A percentile compares a stretch with the other conserved stretches of the same genome.
phyloP scores from a whole-genome alignment of 2,888 invertebrate genomes.

The Platycnemis pennipes region DNA sequence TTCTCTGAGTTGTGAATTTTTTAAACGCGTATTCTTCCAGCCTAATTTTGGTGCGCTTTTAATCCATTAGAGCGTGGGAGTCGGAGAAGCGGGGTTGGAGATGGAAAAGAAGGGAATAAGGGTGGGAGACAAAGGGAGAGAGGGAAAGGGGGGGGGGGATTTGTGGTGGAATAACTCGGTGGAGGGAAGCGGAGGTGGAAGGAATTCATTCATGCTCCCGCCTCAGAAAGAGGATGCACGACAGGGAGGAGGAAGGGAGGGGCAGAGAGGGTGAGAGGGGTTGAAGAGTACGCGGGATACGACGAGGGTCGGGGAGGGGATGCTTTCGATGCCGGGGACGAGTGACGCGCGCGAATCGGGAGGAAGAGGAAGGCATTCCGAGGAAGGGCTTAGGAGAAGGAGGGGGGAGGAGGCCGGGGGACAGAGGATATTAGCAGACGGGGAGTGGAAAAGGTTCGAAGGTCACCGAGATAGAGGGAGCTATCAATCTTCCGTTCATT shows the following conservation, averaged over 20 bases:
- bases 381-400: too few species aligned
- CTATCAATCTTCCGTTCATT: background rate
- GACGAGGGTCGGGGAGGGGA: too few species aligned
- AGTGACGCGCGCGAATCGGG: too few species aligned
- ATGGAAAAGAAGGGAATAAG: background rate
- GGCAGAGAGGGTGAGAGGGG: background rate
- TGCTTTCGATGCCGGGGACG: too few species aligned
- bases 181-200: background rate
- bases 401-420: too few species aligned
- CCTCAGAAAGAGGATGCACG: background rate
- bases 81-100: background rate
- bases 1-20: background rate
- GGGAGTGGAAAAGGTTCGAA: background rate
- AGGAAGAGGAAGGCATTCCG: too few species aligned
- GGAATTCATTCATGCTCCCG: background rate
- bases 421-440: background rate
- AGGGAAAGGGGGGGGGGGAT: background rate
- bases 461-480: background rate
- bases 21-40: background rate
- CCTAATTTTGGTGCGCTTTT: background rate
- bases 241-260: background rate
- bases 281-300: too few species aligned
- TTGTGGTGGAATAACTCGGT: background rate
- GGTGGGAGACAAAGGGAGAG: background rate
- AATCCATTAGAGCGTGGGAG: background rate